Evolutionary conservation across 2,888 invertebrate genomes (phyloP), one percentile per base, ranked within the genome.

Genomic region (Griposia aprilina): DNA sequence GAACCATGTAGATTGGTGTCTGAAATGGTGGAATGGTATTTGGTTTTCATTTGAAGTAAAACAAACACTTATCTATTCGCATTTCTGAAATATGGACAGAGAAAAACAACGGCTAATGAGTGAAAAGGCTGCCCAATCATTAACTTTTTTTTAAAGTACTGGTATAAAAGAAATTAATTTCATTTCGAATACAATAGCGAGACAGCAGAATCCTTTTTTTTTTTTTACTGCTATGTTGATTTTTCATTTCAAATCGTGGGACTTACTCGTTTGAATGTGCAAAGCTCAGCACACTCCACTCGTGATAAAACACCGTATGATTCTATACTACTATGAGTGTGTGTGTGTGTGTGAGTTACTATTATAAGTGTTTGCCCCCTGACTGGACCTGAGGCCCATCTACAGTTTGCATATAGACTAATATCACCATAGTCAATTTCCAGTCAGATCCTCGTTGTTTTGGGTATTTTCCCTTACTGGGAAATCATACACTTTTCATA

Each of bases 51-150:
- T 7, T 41, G 13, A 70, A 62, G 15, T 67, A 71, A 70, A 68
- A 76, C 71, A 81, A 83, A 63, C 63, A 85, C 60, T 79, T 48
- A 52, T 0, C 45, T 79, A 0, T 82, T 52, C 52, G 66, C 17
- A 60, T 10, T 74, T 66, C 15, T 74, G 52, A 20, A 74, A 52
- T 57, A 20, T 63, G 11, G 10, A 13, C 0, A 30, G 26, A 30
- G 0, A 7, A 20, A 62, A 63, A 73, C 20, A 52, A 30, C 41
- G 10, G 11, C 7, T 59, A 57, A 3, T 0, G 1, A 10, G 23
- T 11, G 3, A 5, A 41, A 17, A n/a, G 41, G 20, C 30, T 7
- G 41, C 13, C 17, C 17, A 59, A 10, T 20, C 2, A 2, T 45
- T 59, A 20, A n/a, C 30, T 2, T 36, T 7, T 41, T 41, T 55